Conservation (phyloP, 1,140 invertebrate species). For the Drosophila hydei region DNA sequence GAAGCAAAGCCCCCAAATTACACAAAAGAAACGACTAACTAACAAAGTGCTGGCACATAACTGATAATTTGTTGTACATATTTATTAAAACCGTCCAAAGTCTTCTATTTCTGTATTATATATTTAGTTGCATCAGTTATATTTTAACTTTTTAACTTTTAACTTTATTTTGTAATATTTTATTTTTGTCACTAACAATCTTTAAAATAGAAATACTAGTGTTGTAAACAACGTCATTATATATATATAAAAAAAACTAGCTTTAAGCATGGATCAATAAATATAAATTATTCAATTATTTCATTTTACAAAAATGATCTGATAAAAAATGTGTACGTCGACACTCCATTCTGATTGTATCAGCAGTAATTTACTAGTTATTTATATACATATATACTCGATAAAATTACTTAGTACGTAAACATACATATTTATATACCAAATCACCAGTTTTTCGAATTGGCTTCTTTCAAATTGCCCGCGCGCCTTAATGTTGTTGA, state of each 20-base stretch:
- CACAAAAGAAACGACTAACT: constrained; percentile 12
- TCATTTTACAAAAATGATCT: constrained; percentile 1
- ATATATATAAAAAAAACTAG: not conserved
- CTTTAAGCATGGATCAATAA: not conserved
- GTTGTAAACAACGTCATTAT: not conserved
- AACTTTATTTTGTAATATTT: not conserved
- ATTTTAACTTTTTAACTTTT: too few relatives aligned
- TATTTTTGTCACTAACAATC: not conserved
- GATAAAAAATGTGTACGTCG: not conserved
- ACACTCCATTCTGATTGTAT: not conserved
- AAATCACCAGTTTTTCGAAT: not conserved
- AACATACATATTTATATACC: not conserved
- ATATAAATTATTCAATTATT: not conserved
- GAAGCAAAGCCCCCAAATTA: not conserved
- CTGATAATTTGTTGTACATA: constrained; percentile 4
- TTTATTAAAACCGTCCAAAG: constrained; percentile 1
- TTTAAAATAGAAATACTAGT: not conserved
- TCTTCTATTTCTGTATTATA: not conserved
- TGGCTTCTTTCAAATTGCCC: not conserved
- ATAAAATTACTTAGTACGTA: not conserved
- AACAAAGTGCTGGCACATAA: not conserved
- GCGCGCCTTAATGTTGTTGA: not conserved
- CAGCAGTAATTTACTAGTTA: not conserved
- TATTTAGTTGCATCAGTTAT: not conserved
- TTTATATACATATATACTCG: not conserved